Conservation (phyloP, 2,113 vertebrate genomes). For the Pterocles gutturalis region DNA sequence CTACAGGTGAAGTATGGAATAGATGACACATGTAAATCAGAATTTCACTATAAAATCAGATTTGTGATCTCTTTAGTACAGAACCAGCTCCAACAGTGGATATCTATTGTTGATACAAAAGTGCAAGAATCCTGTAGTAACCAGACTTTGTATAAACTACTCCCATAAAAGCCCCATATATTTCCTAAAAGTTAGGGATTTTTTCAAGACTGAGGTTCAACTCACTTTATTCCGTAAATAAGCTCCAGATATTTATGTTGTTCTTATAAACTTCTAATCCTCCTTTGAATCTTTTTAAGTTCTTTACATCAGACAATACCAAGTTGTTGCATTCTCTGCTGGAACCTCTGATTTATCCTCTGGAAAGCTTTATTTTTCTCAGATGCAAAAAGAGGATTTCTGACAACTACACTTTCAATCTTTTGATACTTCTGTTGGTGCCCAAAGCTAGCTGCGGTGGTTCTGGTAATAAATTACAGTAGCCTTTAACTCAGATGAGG, state of each 20-base stretch:
- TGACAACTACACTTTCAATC: rapidly evolving
- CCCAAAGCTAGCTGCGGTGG: not conserved
- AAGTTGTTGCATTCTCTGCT: not conserved
- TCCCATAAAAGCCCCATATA: not conserved
- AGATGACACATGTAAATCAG: not conserved
- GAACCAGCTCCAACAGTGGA: not conserved
- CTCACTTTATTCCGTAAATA: not conserved
- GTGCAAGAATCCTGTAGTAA: not conserved
- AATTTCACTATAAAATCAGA: not conserved
- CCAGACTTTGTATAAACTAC: not conserved
- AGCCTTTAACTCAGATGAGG: not conserved
- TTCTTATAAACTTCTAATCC: not conserved
- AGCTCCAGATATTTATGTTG: not conserved
- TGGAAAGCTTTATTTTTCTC: not conserved
- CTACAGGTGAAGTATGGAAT: not conserved
- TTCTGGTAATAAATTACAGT: not conserved
- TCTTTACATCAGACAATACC: not conserved
- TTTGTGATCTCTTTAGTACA: not conserved
- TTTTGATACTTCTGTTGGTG: not conserved
- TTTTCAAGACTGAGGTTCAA: not conserved
- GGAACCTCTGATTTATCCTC: not conserved
- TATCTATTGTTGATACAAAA: not conserved
- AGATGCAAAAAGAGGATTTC: not conserved
- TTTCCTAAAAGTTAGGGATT: not conserved
- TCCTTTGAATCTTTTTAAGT: not conserved